Evolutionary conservation across 64 coral and sea anemone species (phyloP).

Genomic region (Stichodactyla helianthus): DNA sequence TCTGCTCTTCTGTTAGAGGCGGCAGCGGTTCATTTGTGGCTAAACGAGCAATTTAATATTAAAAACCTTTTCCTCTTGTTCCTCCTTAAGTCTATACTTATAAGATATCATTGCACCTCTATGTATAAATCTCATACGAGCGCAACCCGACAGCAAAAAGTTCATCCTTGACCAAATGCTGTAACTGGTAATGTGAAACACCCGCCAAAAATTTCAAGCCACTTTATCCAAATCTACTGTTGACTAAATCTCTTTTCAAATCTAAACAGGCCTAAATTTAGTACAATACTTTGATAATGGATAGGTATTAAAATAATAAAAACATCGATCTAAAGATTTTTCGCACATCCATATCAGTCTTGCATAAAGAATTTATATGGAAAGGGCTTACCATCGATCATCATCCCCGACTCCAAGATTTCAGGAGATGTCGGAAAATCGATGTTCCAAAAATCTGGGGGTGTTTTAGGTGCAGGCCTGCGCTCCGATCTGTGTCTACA

Average conservation of each 20-base stretch:
- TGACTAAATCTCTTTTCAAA: background rate
- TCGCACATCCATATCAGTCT: background rate
- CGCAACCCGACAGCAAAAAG: too few relatives aligned
- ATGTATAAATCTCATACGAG: background rate
- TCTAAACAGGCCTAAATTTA: background rate
- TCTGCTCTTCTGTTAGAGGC: too few relatives aligned
- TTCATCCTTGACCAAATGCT: background rate
- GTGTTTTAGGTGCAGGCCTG: slow-evolving; percentile 1
- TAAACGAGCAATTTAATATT: too few relatives aligned
- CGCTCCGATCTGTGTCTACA: background rate
- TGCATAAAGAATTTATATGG: background rate
- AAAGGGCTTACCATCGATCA: slow-evolving; percentile 3
- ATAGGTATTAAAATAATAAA: background rate
- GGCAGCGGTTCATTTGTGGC: too few relatives aligned
- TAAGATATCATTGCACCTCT: background rate
- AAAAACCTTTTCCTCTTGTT: too few relatives aligned
- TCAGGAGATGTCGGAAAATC: background rate
- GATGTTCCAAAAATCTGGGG: background rate
- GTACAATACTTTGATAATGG: background rate
- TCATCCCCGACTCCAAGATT: background rate
- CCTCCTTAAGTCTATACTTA: too few relatives aligned
- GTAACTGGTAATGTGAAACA: background rate
- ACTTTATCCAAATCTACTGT: background rate
- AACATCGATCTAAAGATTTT: background rate
- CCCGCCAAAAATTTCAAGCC: background rate